phyloP scores from a whole-genome alignment of 2,113 vertebrate genomes.

The Nothobranchius kuhntae region DNA sequence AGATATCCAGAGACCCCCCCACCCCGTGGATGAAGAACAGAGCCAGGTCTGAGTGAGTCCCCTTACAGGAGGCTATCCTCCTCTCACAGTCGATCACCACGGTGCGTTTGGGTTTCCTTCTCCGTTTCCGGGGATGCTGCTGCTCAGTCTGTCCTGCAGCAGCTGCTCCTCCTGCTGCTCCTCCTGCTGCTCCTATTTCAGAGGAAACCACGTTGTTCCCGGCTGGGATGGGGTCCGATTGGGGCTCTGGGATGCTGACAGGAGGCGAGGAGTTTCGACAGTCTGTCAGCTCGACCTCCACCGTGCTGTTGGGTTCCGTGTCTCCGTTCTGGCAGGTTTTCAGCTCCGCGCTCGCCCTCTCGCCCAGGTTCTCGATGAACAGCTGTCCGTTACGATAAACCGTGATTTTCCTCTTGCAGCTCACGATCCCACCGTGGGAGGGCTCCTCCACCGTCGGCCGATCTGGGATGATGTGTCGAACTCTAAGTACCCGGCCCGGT shows the following conservation, averaged over 20 bases:
- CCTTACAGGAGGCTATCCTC: slow-evolving; percentile 89
- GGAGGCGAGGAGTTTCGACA: not conserved
- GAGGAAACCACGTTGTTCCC: slow-evolving; percentile 35
- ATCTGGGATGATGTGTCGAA: slow-evolving; percentile 82
- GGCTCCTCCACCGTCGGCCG: slow-evolving; percentile 68
- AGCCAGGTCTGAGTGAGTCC: slow-evolving; percentile 85
- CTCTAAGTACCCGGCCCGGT: slow-evolving; percentile 87
- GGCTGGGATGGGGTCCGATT: slow-evolving; percentile 7
- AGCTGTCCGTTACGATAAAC: slow-evolving; percentile 91
- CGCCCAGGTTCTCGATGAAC: slow-evolving; percentile 90
- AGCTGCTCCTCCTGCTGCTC: slow-evolving; percentile 15
- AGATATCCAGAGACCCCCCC: slow-evolving; percentile 93
- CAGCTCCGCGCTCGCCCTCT: slow-evolving; percentile 77
- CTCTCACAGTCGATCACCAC: slow-evolving; percentile 90
- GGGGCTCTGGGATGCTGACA: not conserved
- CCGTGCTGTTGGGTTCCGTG: slow-evolving; percentile 67
- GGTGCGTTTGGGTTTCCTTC: slow-evolving; percentile 85
- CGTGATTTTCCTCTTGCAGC: slow-evolving; percentile 89
- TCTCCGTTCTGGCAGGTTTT: slow-evolving; percentile 79
- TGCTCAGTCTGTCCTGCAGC: slow-evolving; percentile 31
- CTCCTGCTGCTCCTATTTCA: slow-evolving; percentile 27
- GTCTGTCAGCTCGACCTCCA: slow-evolving; percentile 82
- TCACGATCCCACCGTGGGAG: slow-evolving; percentile 68
- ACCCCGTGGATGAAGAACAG: slow-evolving; percentile 97
- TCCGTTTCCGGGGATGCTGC: slow-evolving; percentile 63